Base-by-base conservation (phyloP, 2,888 invertebrate genomes). In the Callyntrura sp. region DNA sequence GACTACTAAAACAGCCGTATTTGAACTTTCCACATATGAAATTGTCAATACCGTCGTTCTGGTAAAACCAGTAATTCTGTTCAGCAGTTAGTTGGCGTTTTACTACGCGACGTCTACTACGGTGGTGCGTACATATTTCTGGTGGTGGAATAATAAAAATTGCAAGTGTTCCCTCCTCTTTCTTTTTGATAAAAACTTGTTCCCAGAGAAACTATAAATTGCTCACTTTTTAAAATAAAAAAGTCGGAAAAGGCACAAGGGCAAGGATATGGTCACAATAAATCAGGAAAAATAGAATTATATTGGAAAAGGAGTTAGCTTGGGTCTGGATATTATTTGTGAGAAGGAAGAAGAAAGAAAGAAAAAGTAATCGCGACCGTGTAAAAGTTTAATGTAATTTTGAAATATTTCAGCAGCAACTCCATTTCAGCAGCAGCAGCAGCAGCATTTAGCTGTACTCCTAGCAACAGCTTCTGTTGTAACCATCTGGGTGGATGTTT, bases 211-310 rank as follows among this genome's bases (percentile, higher is more conserved):
- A 55, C 12, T 76, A 76, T 51, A 17, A 55, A 51, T 76, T 76
- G 76, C 14, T 25, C 43, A 6, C 14, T 51, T 76, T 25, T 76
- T 17, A 23, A 51, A 51, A 12, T 51, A 76, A 51, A 51, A 76
- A 51, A 51, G 23, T 76, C 14, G 1, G 25, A 76, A 76, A 73
- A 17, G 23, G 70, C 45, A 73, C 76, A 76, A 76, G 76, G 76
- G 76, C 76, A 76, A 76, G 76, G 76, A 76, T 76, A 76, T 76
- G 51, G 51, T 76, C 76, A 76, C 51, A 23, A 76, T 76, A 76
- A 76, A 76, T 76, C 76, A 76, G 62, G 25, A 76, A 76, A 76
- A 51, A 76, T 55, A 28, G 20, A 25, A 76, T 51, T 51, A 25
- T 51, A 17, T 76, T 25, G 14, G 25, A 25, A 43, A 6, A 51